These are phyloP conservation scores for Pachyrhynchus sulphureomaculatus DNA, from an alignment of 1,140 invertebrate species.

Conservation along the genomic window DNA sequence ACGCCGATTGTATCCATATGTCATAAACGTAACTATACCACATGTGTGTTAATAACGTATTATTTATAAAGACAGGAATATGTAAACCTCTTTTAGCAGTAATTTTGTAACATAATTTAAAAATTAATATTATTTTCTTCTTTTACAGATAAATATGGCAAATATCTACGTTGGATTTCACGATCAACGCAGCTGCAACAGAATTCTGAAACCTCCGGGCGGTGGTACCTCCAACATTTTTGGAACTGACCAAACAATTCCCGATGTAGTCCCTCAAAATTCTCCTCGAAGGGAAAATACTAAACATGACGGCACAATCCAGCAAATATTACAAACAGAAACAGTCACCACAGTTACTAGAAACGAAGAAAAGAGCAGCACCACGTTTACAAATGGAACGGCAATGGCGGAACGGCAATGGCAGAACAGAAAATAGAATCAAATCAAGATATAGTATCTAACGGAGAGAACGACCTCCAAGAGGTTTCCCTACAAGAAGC, in stretches of 20 bases:
- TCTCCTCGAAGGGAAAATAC: background rate
- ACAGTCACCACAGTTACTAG: background rate
- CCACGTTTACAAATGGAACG: background rate
- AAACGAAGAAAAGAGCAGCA: background rate
- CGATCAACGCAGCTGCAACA: constrained; percentile 29
- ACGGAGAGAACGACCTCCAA: background rate
- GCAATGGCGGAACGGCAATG: background rate
- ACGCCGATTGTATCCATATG: too few relatives aligned
- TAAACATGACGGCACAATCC: constrained; percentile 22
- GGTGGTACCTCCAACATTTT: constrained; percentile 34
- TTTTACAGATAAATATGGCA: constrained; percentile 23
- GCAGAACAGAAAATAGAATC: too few relatives aligned
- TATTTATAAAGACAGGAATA: too few relatives aligned
- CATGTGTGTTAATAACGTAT: too few relatives aligned
- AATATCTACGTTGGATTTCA: constrained; percentile 29
- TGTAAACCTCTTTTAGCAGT: too few relatives aligned
- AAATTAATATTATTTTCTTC: too few relatives aligned
- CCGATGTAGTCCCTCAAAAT: constrained; percentile 7
- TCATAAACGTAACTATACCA: too few relatives aligned
- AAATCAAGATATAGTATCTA: background rate
- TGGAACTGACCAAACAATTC: constrained; percentile 9
- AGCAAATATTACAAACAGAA: constrained; percentile 18
- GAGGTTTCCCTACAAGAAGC: background rate
- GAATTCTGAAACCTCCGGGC: constrained; percentile 31
- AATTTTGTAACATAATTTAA: too few relatives aligned